Evolutionary conservation across 2,113 vertebrate genomes (phyloP), one percentile per base, ranked within the genome.

Genomic region (Petaurus breviceps): DNA sequence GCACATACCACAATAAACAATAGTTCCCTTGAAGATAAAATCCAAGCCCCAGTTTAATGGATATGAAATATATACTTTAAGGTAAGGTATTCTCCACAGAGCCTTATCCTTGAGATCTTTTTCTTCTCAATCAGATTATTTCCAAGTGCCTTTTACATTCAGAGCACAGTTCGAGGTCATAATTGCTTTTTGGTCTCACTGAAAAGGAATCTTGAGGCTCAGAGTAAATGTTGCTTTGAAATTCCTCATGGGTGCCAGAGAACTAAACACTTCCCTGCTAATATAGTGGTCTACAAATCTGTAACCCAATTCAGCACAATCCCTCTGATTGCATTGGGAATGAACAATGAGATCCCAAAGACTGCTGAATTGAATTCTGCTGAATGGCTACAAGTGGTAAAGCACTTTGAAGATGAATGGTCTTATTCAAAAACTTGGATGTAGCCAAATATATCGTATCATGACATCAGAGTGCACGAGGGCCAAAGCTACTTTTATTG

Each of bases 31-130:
- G 43, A 90, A 95, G 93, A 95, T 96, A 90, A 3, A 19, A 92
- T 96, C 89, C 89, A 25, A 24, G 25, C 52, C 92, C 57, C 89
- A 61, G 6, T 51, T 91, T 95, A 97, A 96, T 94, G 96, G 94
- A n/a, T 47, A 57, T 31, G 19, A 94, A 90, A 92, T 94, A 43
- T 57, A 51, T 24, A 49, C 93, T 94, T 31, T n/a, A 28, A 49
- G 61, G 14, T 37, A n/a, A 25, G 8, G 7, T 12, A 61, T 8
- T 93, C 94, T 90, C 92, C 54, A 43, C 89, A 68, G 54, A 91
- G 26, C 31, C 37, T 7, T 0, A 43, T 61, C 90, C 92, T 43
- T 61, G 94, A 89, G 93, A 96, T 84, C 25, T 68, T 93, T 24
- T 68, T 57, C 93, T 97, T 94, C 92, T 95, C 43, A 84, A 91